Evolutionary conservation across 2,888 invertebrate genomes (phyloP).

Genomic region (Prionchulus punctatus): DNA sequence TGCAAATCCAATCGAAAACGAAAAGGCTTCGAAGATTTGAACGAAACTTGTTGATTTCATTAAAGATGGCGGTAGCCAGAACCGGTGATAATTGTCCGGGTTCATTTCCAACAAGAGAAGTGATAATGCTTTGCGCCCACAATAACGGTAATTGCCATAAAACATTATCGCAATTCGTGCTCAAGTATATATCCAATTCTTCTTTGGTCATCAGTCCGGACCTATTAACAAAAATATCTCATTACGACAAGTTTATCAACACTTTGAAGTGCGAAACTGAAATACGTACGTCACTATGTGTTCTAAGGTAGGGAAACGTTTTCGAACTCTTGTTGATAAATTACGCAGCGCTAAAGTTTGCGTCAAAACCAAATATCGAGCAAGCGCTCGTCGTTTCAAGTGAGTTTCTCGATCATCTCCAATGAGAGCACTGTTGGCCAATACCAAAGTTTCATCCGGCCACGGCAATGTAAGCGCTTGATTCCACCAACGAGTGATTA

Average conservation of each 20-base stretch:
- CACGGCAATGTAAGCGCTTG: neutral
- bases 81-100: neutral
- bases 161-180: neutral
- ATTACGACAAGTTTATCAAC: constrained; percentile 46
- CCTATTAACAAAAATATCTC: constrained; percentile 45
- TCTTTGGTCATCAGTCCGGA: constrained; percentile 13
- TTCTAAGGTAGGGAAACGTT: constrained; percentile 35
- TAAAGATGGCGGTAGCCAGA: neutral
- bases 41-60: constrained; percentile 9
- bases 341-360: constrained; percentile 18
- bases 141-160: neutral
- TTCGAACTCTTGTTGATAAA: constrained; percentile 15
- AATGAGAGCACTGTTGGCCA: neutral
- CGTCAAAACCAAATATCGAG: too few relatives aligned
- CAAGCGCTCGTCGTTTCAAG: constrained; percentile 18
- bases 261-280: too few relatives aligned
- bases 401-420: constrained; percentile 12
- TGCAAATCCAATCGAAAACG: constrained; percentile 34
- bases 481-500: neutral
- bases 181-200: neutral
- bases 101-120: neutral
- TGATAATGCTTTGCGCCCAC: neutral
- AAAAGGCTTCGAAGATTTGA: constrained; percentile 21
- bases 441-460: neutral
- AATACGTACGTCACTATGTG: constrained; percentile 36